These are phyloP conservation scores for Noctua janthina DNA, from an alignment of 2,888 invertebrate genomes.

Conservation along the genomic window DNA sequence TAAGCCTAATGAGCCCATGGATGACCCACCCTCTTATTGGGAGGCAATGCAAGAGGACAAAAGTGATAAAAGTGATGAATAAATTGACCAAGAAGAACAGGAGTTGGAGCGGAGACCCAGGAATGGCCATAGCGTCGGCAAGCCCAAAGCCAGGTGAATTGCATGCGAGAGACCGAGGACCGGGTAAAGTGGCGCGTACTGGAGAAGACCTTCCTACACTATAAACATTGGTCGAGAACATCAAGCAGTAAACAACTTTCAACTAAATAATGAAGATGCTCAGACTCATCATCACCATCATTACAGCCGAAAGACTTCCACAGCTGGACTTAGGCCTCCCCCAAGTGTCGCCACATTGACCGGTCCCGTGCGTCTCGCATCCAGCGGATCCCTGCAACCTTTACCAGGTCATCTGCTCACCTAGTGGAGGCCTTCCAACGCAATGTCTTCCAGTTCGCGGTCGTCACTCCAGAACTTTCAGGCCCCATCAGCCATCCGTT, in stretches of 20 bases:
- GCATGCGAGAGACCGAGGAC: background rate
- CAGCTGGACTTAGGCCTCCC: too few species aligned
- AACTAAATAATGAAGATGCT: background rate
- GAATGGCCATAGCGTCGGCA: background rate
- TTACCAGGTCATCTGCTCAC: too few species aligned
- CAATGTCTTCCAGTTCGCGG: too few species aligned
- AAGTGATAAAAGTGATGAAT: background rate
- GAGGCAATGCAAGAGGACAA: slow-evolving; percentile 31
- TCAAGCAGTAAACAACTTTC: background rate
- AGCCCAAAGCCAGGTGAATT: background rate
- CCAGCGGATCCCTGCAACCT: too few species aligned
- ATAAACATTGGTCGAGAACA: background rate
- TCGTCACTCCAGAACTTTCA: too few species aligned
- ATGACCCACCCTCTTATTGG: slow-evolving; percentile 33
- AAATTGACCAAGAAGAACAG: background rate
- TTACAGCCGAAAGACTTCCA: too few species aligned
- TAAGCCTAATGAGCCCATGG: background rate
- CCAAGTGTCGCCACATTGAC: too few species aligned
- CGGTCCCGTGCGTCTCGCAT: too few species aligned
- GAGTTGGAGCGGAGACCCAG: background rate
- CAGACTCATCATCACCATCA: background rate
- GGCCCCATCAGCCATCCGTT: too few species aligned
- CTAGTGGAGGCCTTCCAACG: too few species aligned
- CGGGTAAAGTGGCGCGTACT: background rate
- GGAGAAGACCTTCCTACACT: background rate